phyloP scores from a whole-genome alignment of 2,888 invertebrate species.

The Heliconius erato region DNA sequence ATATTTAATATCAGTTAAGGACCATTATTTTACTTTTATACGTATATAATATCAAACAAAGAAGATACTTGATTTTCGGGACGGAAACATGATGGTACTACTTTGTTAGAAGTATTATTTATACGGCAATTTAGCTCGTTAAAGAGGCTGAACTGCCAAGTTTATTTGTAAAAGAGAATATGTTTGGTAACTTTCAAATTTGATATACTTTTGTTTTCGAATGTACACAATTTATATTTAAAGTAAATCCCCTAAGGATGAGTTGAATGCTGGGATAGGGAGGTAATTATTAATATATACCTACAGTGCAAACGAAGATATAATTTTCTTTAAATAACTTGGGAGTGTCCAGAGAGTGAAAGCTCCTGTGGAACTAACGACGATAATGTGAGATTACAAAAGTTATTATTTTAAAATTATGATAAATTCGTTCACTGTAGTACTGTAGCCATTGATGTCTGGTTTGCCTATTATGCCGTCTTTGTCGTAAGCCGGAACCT shows the following conservation, averaged over 20 bases:
- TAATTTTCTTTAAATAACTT: not conserved
- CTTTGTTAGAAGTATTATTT: slow-evolving; percentile 4
- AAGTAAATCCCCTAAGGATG: not conserved
- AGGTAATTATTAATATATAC: not conserved
- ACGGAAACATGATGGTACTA: not conserved
- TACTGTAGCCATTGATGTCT: no score
- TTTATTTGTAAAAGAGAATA: not conserved
- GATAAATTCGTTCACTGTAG: no score
- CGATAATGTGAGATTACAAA: no score
- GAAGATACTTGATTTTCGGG: not conserved
- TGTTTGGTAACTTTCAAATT: not conserved
- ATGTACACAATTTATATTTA: not conserved
- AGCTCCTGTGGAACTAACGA: not conserved
- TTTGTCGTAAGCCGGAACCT: no score
- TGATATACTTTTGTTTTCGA: not conserved
- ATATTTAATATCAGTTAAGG: not conserved
- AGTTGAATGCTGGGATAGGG: not conserved
- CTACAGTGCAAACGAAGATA: not conserved
- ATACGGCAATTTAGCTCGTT: slow-evolving; percentile 11
- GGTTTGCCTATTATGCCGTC: no score
- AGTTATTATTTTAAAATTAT: no score
- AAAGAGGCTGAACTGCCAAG: not conserved
- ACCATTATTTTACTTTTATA: not conserved
- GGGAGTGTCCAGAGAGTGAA: not conserved
- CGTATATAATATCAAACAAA: not conserved